Base-by-base conservation (phyloP, 2,113 vertebrate species). In the Hippocampus zosterae region DNA sequence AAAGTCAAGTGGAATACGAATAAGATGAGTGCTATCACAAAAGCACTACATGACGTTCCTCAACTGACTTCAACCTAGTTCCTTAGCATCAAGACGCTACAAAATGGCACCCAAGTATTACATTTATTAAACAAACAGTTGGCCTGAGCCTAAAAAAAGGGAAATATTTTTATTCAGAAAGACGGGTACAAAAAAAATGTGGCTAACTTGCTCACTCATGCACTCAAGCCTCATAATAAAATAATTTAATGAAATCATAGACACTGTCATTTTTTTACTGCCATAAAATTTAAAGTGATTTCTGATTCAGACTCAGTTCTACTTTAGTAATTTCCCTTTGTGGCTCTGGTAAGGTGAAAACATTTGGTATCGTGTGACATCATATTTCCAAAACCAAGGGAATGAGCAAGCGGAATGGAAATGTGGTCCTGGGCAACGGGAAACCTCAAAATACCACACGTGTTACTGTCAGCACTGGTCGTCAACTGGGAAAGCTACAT, bases 311-410 rank as follows among this genome's bases (percentile, higher is more conserved):
- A 66, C 70, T 5, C 50, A 16, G 65, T 13, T 48, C 18, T 37
- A 44, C 79, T 3, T 73, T 60, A 71, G 25, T 55, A n/a, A 27
- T 2, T 65, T 67, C 74, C 57, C 4, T 27, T 73, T 65, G 71
- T 69, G 62, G 44, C 48, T 80, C 74, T 41, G 81, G 83, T 73
- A 65, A 29, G 72, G 81, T 79, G 83, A 81, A 85, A 85, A 86
- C 71, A 77, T 76, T 81, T 72, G 4, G 73, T 75, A 37, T 37
- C 71, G 69, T 27, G 41, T 84, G 82, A 89, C 81, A 81, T 86
- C 82, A 88, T 81, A 75, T 80, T 69, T 74, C 65, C 18, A 5
- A 80, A 74, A 81, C 72, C 74, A 63, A 19, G 33, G 74, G 74
- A 57, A 61, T 68, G n/a, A 70, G 66, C 72, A 72, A n/a, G 68